Percentiles rank a stretch among this genome's conserved stretches.
These are phyloP conservation scores for Brachionus angularis DNA, from an alignment of 1,140 invertebrate species.

Conservation along the genomic window DNA sequence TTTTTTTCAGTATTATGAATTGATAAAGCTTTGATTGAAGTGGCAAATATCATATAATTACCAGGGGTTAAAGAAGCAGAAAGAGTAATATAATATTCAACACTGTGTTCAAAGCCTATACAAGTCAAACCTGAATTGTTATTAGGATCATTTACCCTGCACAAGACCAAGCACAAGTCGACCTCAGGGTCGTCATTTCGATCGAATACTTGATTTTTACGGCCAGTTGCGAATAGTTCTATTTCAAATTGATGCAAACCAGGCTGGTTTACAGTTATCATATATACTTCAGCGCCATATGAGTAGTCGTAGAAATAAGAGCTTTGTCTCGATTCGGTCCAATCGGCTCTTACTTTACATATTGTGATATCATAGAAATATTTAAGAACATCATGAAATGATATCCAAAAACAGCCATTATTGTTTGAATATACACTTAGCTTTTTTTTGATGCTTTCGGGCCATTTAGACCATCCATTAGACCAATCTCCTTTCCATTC, in stretches of 20 bases:
- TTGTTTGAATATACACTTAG: slow-evolving; percentile 40
- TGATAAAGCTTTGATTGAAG: slow-evolving; percentile 36
- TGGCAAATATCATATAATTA: slow-evolving; percentile 34
- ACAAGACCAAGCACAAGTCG: slow-evolving; percentile 36
- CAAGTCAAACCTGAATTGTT: slow-evolving; percentile 22
- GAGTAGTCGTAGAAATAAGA: slow-evolving; percentile 40
- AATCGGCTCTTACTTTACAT: slow-evolving; percentile 33
- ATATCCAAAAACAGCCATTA: slow-evolving; percentile 42
- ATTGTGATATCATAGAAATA: slow-evolving; percentile 43
- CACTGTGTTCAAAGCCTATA: slow-evolving; percentile 19
- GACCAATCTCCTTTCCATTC: slow-evolving; percentile 35
- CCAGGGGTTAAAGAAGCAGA: slow-evolving; percentile 24
- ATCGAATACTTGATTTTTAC: slow-evolving; percentile 22
- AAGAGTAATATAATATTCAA: slow-evolving; percentile 41
- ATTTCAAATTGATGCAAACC: slow-evolving; percentile 40
- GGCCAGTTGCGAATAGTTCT: slow-evolving; percentile 19
- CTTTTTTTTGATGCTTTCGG: slow-evolving; percentile 14
- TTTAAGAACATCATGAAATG: slow-evolving; percentile 36
- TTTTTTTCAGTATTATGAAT: slow-evolving; percentile 26
- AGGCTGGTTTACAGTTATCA: slow-evolving; percentile 26
- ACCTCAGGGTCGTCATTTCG: slow-evolving; percentile 40
- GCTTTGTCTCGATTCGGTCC: slow-evolving; percentile 38
- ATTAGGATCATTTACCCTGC: slow-evolving; percentile 23
- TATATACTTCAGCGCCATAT: slow-evolving; percentile 18
- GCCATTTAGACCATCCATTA: slow-evolving; percentile 25